A percentile compares a stretch with the other conserved stretches of the same genome.
Conservation (phyloP, 2,797 vertebrate species). For the Sebastes oblongus region DNA sequence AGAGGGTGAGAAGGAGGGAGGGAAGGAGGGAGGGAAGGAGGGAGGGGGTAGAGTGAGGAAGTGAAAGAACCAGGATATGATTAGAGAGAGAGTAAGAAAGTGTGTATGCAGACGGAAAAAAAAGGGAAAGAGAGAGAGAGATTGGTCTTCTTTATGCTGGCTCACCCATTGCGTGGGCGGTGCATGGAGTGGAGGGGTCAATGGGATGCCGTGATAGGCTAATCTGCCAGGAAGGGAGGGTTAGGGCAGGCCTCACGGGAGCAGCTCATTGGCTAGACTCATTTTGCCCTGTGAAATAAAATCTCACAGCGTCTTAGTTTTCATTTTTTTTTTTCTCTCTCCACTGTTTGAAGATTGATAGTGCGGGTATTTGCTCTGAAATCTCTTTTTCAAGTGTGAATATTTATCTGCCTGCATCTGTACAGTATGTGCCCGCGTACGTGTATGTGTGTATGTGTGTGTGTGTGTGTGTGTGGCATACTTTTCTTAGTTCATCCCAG, state of each 20-base stretch:
- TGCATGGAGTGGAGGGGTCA: conserved; percentile 71
- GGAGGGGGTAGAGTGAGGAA: conserved; percentile 27
- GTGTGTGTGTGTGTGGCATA: conserved; percentile 60
- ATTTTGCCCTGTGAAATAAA: conserved; percentile 74
- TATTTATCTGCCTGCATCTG: conserved; percentile 64
- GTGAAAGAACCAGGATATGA: conserved; percentile 61
- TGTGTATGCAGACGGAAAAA: conserved; percentile 43
- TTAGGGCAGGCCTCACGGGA: conserved; percentile 69
- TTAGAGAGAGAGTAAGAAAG: conserved; percentile 59
- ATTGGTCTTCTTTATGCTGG: conserved; percentile 67
- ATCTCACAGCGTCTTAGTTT: conserved; percentile 63
- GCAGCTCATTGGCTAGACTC: conserved; percentile 72
- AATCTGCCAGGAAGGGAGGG: conserved; percentile 77
- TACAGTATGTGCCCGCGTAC: conserved; percentile 13
- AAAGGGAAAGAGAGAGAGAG: conserved; percentile 49
- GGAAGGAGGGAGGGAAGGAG: conserved; percentile 39
- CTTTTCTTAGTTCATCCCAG: conserved; percentile 63
- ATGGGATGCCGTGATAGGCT: conserved; percentile 76
- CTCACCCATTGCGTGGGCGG: conserved; percentile 76
- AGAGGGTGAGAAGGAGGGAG: conserved; percentile 22
- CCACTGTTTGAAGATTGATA: conserved; percentile 66
- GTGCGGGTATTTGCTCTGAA: conserved; percentile 59
- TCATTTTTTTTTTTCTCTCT: conserved; percentile 19
- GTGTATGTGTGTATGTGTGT: conserved; percentile 19
- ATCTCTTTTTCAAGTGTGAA: conserved; percentile 60